Conservation (phyloP, 2,113 vertebrate species). For the Gymnobelideus leadbeateri region DNA sequence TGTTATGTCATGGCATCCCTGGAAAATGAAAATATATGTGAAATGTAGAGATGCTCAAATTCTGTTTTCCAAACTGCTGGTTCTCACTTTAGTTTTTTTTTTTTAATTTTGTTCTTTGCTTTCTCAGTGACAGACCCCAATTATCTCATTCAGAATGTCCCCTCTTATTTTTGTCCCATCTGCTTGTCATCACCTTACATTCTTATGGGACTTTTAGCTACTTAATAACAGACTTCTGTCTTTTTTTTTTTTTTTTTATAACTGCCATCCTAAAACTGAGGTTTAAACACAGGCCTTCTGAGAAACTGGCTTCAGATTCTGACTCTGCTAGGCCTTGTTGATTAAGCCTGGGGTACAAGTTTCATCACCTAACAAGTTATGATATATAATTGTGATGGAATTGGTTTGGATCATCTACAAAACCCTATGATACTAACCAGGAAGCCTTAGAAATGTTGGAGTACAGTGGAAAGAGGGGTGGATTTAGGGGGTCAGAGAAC, state of each 20-base stretch:
- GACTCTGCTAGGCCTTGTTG: background rate
- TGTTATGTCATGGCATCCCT: background rate
- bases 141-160: background rate
- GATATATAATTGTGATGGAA: background rate
- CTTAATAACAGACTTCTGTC: background rate
- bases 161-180: background rate
- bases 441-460: background rate
- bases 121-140: background rate
- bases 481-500: background rate
- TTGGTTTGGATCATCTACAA: background rate
- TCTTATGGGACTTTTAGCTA: background rate
- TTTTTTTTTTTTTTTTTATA: background rate
- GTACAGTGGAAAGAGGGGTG: background rate
- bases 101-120: background rate
- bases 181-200: background rate
- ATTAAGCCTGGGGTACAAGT: background rate
- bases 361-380: background rate
- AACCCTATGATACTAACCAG: background rate
- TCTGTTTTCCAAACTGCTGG: background rate
- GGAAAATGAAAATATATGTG: background rate
- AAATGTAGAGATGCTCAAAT: background rate
- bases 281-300: background rate
- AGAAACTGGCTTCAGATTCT: background rate
- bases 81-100: background rate
- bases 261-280: background rate